Evolutionary conservation across 1,140 invertebrate genomes (phyloP), one percentile per base, ranked within the genome.

Genomic region (Nebria ingens): DNA sequence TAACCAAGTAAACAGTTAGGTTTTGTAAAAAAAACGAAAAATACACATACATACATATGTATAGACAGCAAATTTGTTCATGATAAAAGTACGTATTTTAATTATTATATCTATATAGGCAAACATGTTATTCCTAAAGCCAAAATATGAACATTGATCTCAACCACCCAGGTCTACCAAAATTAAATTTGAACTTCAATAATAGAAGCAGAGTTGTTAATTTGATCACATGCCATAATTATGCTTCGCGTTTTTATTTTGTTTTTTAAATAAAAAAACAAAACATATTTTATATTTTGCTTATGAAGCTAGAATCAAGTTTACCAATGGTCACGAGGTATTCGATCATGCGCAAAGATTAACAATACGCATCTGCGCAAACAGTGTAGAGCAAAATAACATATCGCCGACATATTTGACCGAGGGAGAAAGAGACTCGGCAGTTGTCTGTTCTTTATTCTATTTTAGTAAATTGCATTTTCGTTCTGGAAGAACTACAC

Each of bases 391-490:
- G 3, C 3, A 45, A 17, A 45, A 11, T 4, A 11, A 45, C 40
- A 45, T 45, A 45, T 9, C 17, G 40, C 9, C n/a, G 6, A 6
- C 25, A 6, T n/a, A 9, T 6, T 45, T 17, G 40, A 45, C 15
- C 4, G 40, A 45, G 3, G 15, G 17, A 45, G 40, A 45, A 12
- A 9, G 17, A 45, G 17, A 9, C 9, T 12, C 15, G 9, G 4
- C 9, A 9, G 15, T 11, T 45, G 40, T 45, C 40, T 6, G 15
- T 45, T 45, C n/a, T n/a, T n/a, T n/a, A n/a, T n/a, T n/a, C 40
- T 45, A 45, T 45, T 45, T 45, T 45, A 45, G 40, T 45, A 11
- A 34, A 45, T 45, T 17, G 15, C 40, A 45, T 45, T 45, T 45
- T 17, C 40, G 17, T 45, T 45, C 40, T 17, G 17, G 40, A 45